Base-by-base conservation (phyloP, 2,797 vertebrate genomes). In the Sebastiscus albofasciatus region DNA sequence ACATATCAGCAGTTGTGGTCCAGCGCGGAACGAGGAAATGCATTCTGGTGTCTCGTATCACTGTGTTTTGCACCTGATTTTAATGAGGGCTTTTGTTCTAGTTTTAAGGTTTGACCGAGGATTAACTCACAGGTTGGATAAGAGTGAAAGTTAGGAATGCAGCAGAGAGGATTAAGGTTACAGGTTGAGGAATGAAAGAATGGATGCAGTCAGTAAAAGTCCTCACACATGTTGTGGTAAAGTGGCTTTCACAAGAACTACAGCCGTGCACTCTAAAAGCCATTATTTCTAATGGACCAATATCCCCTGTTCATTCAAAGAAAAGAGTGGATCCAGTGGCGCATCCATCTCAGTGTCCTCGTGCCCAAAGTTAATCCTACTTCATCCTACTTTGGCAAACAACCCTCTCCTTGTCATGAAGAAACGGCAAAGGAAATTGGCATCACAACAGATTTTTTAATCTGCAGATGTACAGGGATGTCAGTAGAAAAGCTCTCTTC, bases 281-380 rank as follows among this genome's bases (percentile, higher is more conserved):
- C 79, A 90, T 93, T 92, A 88, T 87, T 86, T 86, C 72, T 88
- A 86, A 92, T 86, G 88, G 77, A 66, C 80, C 77, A 73, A 65
- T 79, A 75, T 55, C 61, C 76, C 61, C 55, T 31, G 34, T 86
- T 81, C 82, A 69, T 46, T 46, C 42, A 46, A 85, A 84, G 69
- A 49, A 77, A 74, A 76, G 52, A 79, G 60, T 20, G 39, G 74
- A 65, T 73, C 61, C 65, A 24, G 14, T 22, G 82, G 31, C 31
- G 64, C 61, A 20, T 62, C 61, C 52, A 77, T 85, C 60, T 68
- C 68, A 1, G 54, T 39, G 65, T 72, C 31, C 66, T 27, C 64
- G 20, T 75, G 79, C 77, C 77, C 67, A 76, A 65, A 86, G 58
- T 79, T 67, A 62, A 68, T 84, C 61, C 72, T 8, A 46, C 80